A percentile compares a stretch with the other conserved stretches of the same genome.
phyloP scores from a whole-genome alignment of 2,888 invertebrate species.

The Druceiella hillmani region DNA sequence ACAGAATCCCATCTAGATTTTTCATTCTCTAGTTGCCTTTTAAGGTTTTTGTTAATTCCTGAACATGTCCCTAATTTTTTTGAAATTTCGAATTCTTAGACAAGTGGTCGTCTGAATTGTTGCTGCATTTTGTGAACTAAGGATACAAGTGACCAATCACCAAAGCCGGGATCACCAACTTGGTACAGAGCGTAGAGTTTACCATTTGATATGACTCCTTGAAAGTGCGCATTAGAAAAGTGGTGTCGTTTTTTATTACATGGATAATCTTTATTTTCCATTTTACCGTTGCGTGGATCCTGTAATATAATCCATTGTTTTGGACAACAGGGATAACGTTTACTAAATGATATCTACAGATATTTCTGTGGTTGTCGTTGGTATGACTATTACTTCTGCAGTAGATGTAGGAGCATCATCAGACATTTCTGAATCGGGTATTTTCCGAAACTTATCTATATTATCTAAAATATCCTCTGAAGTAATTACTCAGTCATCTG shows the following conservation, averaged over 20 bases:
- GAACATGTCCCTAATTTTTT: too few relatives aligned
- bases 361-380: conserved; percentile 2
- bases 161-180: background rate
- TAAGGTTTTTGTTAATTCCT: too few relatives aligned
- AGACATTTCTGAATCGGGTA: conserved; percentile 1
- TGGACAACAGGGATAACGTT: conserved; percentile 3
- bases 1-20: too few relatives aligned
- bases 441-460: too few relatives aligned
- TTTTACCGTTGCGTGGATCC: conserved; percentile 2
- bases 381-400: background rate
- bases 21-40: too few relatives aligned
- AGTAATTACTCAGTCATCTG: too few relatives aligned
- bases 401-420: background rate
- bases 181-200: background rate
- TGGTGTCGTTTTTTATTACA: conserved; percentile 2
- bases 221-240: conserved; percentile 4
- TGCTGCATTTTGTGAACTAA: too few relatives aligned
- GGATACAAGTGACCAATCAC: background rate
- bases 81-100: too few relatives aligned
- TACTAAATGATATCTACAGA: conserved; percentile 2
- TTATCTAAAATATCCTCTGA: too few relatives aligned
- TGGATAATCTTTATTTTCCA: conserved; percentile 2
- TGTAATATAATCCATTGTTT: conserved; percentile 4
- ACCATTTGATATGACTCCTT: conserved; percentile 3
- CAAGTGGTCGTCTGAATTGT: too few relatives aligned